Conservation (phyloP, 2,888 invertebrate genomes). For the Cosmia trapezina region DNA sequence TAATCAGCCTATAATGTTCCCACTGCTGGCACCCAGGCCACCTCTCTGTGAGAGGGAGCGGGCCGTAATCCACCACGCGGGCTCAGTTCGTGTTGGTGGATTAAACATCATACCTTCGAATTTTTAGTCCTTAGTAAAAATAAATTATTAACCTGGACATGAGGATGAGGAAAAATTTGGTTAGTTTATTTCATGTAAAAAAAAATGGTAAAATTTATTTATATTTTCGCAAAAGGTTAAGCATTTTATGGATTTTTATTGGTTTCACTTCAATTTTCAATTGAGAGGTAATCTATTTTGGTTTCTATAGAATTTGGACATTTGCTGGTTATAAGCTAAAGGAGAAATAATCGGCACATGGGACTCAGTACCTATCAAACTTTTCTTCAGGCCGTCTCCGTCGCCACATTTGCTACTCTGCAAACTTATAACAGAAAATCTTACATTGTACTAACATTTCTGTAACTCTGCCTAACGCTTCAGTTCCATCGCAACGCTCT, state of each 20-base stretch:
- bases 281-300: not conserved
- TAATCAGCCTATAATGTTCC: too few relatives aligned
- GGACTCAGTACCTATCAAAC: not conserved
- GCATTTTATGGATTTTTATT: not conserved
- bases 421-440: not conserved
- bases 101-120: too few relatives aligned
- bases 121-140: not conserved
- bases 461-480: not conserved
- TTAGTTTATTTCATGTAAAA: too few relatives aligned
- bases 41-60: too few relatives aligned
- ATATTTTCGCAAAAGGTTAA: not conserved
- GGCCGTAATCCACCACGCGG: too few relatives aligned
- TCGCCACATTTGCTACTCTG: not conserved
- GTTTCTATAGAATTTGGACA: not conserved
- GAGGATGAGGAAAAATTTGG: not conserved
- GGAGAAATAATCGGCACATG: not conserved
- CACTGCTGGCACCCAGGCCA: too few relatives aligned
- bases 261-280: not conserved
- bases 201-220: too few relatives aligned
- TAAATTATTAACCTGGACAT: not conserved
- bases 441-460: not conserved
- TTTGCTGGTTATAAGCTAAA: not conserved
- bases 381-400: not conserved
- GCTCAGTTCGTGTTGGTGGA: too few relatives aligned
- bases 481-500: not conserved